Evolutionary conservation across 2,888 invertebrate species (phyloP), one percentile per base, ranked within the genome.

Genomic region (Thymelicus sylvestris): DNA sequence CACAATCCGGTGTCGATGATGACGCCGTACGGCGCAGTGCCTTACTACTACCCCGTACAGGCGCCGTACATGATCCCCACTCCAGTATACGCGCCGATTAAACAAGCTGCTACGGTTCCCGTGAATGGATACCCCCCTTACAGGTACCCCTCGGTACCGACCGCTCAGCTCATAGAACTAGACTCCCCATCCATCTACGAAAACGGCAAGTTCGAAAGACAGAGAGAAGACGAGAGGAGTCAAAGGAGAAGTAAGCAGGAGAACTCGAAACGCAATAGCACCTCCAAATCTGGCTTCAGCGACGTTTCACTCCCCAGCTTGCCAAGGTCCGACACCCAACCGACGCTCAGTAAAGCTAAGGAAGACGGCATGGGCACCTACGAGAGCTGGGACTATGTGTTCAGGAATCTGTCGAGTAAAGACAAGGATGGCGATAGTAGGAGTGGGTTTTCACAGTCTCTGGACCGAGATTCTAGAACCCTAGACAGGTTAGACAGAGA

Each of bases 371-470:
- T 95, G 82, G 96, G 96, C 0, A 96, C 95, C 0, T 95, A 95
- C 71, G 97, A 97, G 76, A 95, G 95, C 66, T 97, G 97, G 97
- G 96, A 96, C 81, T 97, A 97, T 81, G 97, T 97, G 0, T 97
- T 96, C 82, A 95, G 95, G 77, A 96, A 96, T 82, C 89, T 97
- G 48, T 96, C 97, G 72, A 96, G 95, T 77, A 95, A 96, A 79
- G 96, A 96, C 0, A 96, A 97, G 77, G 92, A 94, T 1, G 93
- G 92, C 41, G 96, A 96, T 78, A 95, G 95, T 0, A 95, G 96
- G 62, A 96, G 95, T 70, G 95, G 97, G 77, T 93, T 96, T 70
- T 94, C 94, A 7, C 92, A 94, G 0, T 91, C 93, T 0, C 76
- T 92, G 1, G 93, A 94, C 57, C 81, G 92, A 64, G 94, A 94